Evolutionary conservation across 2,888 invertebrate genomes (phyloP), one percentile per base, ranked within the genome.

Genomic region (Caenorhabditis sulstoni): DNA sequence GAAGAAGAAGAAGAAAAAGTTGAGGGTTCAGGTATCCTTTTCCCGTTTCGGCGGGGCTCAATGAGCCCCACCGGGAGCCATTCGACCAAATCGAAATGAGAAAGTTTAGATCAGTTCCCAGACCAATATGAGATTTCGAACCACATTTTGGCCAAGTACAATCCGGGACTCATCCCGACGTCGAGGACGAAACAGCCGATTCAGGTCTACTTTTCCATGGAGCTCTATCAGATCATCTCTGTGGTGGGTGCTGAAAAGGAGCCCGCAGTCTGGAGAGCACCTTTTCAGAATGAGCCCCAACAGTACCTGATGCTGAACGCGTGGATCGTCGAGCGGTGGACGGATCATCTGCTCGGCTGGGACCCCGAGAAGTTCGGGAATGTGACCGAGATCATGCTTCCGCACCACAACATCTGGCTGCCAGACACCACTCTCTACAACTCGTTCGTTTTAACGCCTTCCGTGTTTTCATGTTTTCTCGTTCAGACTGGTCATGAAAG

Each of bases 241-340:
- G 82, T 89, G 79, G 89, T 89, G 53, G 71, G 87, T 75, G 29
- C 11, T 8, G 14, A 41, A 8, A 11, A 11, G 11, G 41, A 3
- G 3, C 29, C 29, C 4, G 4, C 4, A 29, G 29, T 29, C 7
- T 7, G 4, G 29, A 29, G 29, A 3, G n/a, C n/a, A n/a, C 1
- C 16, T 20, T 80, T 86, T 76, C 57, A 89, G 89, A 88, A 89
- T 73, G 89, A 89, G 62, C 89, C 89, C 0, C 87, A 89, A 64
- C 89, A 89, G 71, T 89, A 83, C 78, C 66, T 89, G 37, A 82
- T 90, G 74, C 67, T 89, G 23, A 89, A 89, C 70, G 87, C 89
- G 1, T 89, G 89, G 89, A 86, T 89, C 22, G 87, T 89, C 22
- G 88, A 87, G 84, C 80, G 87, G 14, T 87, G 88, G 88, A 77